Percentiles rank a stretch among this genome's conserved stretches.
Evolutionary conservation across 2,888 invertebrate species (phyloP).

Genomic region (Lepidochitona cinerea): DNA sequence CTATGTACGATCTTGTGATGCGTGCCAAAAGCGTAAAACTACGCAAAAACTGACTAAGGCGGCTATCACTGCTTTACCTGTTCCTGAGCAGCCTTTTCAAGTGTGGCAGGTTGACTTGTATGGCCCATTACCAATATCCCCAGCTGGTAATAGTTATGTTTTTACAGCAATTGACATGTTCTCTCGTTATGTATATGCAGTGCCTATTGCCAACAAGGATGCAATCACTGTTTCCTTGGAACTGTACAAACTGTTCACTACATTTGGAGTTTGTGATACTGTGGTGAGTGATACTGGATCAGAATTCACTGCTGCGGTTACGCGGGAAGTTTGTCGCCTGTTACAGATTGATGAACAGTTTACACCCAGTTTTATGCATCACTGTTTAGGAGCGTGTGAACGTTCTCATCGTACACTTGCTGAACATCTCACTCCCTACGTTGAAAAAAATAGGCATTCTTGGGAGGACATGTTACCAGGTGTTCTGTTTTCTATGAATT

Average conservation of each 20-base stretch:
- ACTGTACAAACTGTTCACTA: not conserved
- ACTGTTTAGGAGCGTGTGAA: too few species aligned
- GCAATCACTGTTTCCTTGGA: not conserved
- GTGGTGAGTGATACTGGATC: constrained; percentile 1
- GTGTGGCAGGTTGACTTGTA: not conserved
- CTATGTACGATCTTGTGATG: constrained; percentile 9
- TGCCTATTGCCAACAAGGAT: not conserved
- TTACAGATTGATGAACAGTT: too few species aligned
- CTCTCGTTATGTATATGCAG: not conserved
- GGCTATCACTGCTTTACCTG: not conserved
- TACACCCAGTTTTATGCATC: too few species aligned
- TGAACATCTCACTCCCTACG: too few species aligned
- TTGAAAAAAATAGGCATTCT: too few species aligned
- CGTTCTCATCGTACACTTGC: too few species aligned
- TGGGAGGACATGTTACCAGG: too few species aligned
- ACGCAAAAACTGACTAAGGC: constrained; percentile 1
- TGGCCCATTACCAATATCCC: not conserved
- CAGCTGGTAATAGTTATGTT: not conserved
- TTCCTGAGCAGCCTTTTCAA: not conserved
- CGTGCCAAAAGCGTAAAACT: constrained; percentile 3
- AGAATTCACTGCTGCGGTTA: not conserved
- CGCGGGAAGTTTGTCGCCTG: too few species aligned
- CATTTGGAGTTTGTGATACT: not conserved
- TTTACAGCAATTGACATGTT: not conserved
- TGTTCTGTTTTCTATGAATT: too few species aligned